A percentile compares a stretch with the other conserved stretches of the same genome.
Evolutionary conservation across 2,888 invertebrate species (phyloP).

Genomic region (Sinohyriopsis cumingii): DNA sequence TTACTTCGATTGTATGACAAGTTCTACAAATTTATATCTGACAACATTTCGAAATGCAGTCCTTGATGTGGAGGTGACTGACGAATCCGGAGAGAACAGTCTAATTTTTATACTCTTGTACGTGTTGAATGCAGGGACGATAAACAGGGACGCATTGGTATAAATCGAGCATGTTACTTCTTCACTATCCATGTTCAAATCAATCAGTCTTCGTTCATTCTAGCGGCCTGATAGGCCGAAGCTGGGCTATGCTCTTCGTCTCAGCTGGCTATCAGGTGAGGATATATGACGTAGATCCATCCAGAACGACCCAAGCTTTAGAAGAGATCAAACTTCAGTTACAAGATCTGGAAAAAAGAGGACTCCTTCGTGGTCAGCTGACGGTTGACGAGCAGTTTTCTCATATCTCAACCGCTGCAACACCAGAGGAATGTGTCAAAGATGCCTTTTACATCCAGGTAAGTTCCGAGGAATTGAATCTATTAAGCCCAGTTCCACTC

Average conservation of each 20-base stretch:
- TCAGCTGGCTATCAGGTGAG: constrained; percentile 88
- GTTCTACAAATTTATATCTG: too few relatives aligned
- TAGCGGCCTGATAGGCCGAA: constrained; percentile 95
- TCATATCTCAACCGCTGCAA: constrained; percentile 83
- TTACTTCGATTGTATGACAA: too few relatives aligned
- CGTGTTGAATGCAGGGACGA: too few relatives aligned
- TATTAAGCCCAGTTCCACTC: background rate
- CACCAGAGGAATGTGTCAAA: constrained; percentile 81
- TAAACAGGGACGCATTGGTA: too few relatives aligned
- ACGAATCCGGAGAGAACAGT: too few relatives aligned
- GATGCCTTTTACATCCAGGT: constrained; percentile 82
- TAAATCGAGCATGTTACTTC: too few relatives aligned
- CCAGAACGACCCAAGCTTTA: constrained; percentile 71
- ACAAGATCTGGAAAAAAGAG: constrained; percentile 66
- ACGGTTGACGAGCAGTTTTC: constrained; percentile 83
- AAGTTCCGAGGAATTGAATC: constrained; percentile 7
- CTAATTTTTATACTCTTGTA: too few relatives aligned
- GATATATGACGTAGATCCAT: constrained; percentile 80
- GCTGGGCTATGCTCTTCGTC: constrained; percentile 98
- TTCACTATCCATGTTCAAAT: too few relatives aligned
- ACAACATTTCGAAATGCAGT: too few relatives aligned
- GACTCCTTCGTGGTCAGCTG: constrained; percentile 83
- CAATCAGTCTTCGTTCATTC: background rate
- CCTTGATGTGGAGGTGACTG: too few relatives aligned
- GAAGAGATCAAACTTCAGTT: constrained; percentile 82